These are phyloP conservation scores for roundworm (Caenorhabditis elegans) DNA, from an alignment of 1,140 invertebrate genomes.

Conservation along the genomic window DNA sequence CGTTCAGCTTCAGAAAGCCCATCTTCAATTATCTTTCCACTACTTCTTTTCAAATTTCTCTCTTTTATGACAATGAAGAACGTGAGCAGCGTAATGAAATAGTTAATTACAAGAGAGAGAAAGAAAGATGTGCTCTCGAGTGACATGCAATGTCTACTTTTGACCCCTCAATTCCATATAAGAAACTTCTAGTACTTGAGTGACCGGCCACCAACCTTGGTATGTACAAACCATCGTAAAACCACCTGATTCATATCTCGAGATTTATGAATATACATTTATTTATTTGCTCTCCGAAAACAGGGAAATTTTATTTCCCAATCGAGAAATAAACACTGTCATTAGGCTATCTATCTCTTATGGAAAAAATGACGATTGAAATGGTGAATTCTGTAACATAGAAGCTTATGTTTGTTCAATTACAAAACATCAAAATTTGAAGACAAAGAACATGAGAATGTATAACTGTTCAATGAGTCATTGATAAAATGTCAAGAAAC, in stretches of 20 bases:
- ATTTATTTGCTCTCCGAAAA: conserved; percentile 1
- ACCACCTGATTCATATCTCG: conserved; percentile 23
- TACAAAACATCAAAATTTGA: no score
- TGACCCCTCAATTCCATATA: not conserved
- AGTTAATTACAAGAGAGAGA: not conserved
- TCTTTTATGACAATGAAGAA: conserved; percentile 29
- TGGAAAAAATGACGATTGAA: no score
- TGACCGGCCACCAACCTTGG: conserved; percentile 1
- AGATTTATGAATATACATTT: conserved; percentile 29
- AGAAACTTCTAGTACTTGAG: conserved; percentile 21
- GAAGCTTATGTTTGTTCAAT: no score
- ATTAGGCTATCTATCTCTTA: not conserved
- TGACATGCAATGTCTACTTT: conserved; percentile 21
- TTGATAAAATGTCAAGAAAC: no score
- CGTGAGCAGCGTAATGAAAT: conserved; percentile 31
- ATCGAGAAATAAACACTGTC: not conserved
- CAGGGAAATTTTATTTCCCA: not conserved
- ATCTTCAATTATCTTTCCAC: not conserved
- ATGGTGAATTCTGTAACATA: no score
- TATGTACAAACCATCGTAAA: conserved; percentile 26
- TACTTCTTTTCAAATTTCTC: not conserved
- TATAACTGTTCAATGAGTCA: no score
- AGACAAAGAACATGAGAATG: no score
- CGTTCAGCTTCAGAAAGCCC: not conserved
- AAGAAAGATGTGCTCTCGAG: conserved; percentile 23